phyloP scores from a whole-genome alignment of 2,113 vertebrate species.

The Albula goreensis region DNA sequence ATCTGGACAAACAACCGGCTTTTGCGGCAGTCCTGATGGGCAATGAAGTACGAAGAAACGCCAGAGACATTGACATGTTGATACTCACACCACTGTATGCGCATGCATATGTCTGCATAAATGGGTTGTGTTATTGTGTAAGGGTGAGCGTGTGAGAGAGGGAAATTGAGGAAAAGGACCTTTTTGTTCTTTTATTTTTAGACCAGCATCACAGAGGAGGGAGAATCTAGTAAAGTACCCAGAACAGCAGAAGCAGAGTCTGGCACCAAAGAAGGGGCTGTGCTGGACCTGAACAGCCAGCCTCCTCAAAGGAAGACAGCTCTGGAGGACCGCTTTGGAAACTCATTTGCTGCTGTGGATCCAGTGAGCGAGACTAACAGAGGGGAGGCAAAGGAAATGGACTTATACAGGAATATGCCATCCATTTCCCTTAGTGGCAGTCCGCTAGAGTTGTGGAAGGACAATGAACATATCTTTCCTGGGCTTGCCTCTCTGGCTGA shows the following conservation, averaged over 20 bases:
- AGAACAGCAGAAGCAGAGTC: not conserved
- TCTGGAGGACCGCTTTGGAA: not conserved
- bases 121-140: too few relatives aligned
- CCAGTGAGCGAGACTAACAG: not conserved
- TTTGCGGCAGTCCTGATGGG: too few relatives aligned
- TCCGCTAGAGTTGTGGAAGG: not conserved
- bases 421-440: not conserved
- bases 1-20: not conserved
- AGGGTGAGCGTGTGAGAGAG: too few relatives aligned
- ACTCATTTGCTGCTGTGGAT: not conserved
- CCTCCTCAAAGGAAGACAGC: not conserved
- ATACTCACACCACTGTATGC: too few relatives aligned
- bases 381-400: not conserved
- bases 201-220: not conserved
- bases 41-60: not conserved
- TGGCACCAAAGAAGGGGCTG: not conserved
- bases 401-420: not conserved
- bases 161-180: too few relatives aligned
- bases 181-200: not conserved
- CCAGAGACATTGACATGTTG: not conserved
- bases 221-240: not conserved
- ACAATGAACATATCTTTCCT: not conserved
- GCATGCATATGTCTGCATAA: too few relatives aligned
- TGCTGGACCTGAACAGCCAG: not conserved
- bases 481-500: not conserved